Conservation (phyloP, 2,888 invertebrate genomes). For the Netelia virgata region DNA sequence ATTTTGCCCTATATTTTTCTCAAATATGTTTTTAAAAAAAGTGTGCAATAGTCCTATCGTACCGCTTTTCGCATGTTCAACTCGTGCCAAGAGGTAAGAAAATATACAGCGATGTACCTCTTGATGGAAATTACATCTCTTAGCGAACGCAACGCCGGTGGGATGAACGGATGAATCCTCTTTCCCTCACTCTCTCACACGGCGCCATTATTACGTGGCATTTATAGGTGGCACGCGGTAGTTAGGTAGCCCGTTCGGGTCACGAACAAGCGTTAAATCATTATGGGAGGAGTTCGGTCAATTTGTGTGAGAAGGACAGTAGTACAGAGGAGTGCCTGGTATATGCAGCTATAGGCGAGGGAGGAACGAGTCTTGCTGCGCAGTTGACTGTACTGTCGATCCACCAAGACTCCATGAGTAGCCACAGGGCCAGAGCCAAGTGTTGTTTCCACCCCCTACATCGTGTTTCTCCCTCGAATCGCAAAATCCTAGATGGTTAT, state of each 20-base stretch:
- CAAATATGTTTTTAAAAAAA: no score
- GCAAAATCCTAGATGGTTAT: constrained; percentile 15
- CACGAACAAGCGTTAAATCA: constrained; percentile 69
- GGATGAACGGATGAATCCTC: constrained; percentile 45
- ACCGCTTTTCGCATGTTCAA: no score
- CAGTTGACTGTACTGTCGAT: constrained; percentile 32
- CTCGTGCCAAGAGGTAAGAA: no score
- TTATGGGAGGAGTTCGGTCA: constrained; percentile 67
- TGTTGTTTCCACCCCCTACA: constrained; percentile 3
- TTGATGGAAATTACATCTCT: constrained; percentile 57
- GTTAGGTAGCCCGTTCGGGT: constrained; percentile 60
- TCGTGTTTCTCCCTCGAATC: constrained; percentile 19
- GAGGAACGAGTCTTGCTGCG: constrained; percentile 23
- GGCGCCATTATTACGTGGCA: constrained; percentile 59
- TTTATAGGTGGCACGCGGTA: constrained; percentile 63
- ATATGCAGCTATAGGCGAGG: no score
- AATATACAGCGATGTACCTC: constrained; percentile 28
- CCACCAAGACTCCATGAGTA: constrained; percentile 14
- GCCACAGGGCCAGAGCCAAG: constrained; percentile 26
- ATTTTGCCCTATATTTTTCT: constrained; percentile 26
- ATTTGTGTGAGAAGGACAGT: constrained; percentile 53
- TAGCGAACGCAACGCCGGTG: constrained; percentile 27
- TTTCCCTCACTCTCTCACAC: constrained; percentile 10
- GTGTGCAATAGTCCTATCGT: no score
- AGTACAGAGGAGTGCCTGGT: no score